phyloP scores from a whole-genome alignment of 2,113 vertebrate genomes.

The Colistium nudipinnis region DNA sequence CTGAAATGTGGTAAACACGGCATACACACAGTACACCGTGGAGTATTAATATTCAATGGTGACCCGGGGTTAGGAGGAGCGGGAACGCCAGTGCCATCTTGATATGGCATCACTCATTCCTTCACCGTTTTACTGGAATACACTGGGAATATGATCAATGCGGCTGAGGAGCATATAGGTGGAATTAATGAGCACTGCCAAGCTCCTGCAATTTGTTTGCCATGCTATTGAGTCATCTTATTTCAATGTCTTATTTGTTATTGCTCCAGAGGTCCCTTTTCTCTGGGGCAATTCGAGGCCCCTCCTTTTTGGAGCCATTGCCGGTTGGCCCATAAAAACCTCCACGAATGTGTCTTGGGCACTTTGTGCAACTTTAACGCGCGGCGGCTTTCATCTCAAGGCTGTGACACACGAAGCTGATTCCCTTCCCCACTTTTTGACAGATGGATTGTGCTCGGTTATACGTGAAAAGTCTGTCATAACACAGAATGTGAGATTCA shows the following conservation, averaged over 20 bases:
- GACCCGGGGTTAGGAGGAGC: constrained; percentile 35
- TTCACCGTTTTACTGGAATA: constrained; percentile 71
- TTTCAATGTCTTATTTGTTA: constrained; percentile 82
- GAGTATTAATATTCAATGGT: constrained; percentile 54
- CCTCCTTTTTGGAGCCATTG: constrained; percentile 61
- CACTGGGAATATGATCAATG: constrained; percentile 77
- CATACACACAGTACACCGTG: constrained; percentile 7
- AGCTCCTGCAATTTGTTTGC: constrained; percentile 76
- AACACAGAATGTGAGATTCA: constrained; percentile 36
- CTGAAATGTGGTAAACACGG: constrained; percentile 33
- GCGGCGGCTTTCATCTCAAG: constrained; percentile 43
- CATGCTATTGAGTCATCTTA: constrained; percentile 79
- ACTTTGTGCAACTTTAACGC: constrained; percentile 53
- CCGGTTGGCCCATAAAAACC: constrained; percentile 69
- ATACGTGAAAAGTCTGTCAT: constrained; percentile 41
- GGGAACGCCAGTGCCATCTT: constrained; percentile 37
- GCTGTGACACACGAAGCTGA: constrained; percentile 39
- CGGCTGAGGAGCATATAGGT: constrained; percentile 67
- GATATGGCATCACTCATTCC: constrained; percentile 56
- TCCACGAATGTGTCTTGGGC: constrained; percentile 58
- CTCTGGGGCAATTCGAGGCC: constrained; percentile 60
- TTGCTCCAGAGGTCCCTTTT: constrained; percentile 73
- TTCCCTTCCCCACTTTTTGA: constrained; percentile 34
- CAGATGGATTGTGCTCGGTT: constrained; percentile 53
- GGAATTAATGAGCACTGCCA: constrained; percentile 75